Evolutionary conservation across 2,113 vertebrate species (phyloP).

Genomic region (Cyrtonyx montezumae): DNA sequence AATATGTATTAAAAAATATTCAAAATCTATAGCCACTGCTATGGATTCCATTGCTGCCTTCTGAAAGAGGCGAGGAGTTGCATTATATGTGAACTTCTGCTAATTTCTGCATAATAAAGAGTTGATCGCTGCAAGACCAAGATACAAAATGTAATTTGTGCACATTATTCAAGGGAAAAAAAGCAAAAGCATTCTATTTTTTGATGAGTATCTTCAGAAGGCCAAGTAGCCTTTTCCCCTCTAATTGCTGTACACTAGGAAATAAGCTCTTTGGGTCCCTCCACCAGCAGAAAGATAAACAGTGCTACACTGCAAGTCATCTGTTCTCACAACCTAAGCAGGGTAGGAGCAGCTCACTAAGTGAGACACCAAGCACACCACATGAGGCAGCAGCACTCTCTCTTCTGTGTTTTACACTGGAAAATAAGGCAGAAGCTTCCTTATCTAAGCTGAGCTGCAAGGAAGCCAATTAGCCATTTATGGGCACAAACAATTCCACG

Average conservation of each 20-base stretch:
- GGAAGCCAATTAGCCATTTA: background rate
- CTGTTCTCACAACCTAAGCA: background rate
- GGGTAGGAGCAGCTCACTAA: background rate
- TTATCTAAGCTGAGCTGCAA: background rate
- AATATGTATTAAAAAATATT: background rate
- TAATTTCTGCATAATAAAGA: no score
- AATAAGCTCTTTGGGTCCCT: background rate
- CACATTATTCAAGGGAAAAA: background rate
- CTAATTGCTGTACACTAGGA: background rate
- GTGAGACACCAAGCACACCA: background rate
- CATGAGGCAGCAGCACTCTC: background rate
- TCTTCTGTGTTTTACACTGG: background rate
- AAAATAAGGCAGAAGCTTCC: background rate
- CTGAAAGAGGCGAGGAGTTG: background rate
- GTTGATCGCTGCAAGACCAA: slow-evolving; percentile 15
- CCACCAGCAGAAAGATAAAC: background rate
- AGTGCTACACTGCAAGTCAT: background rate
- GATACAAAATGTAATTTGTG: background rate
- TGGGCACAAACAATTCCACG: background rate
- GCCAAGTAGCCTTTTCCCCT: background rate
- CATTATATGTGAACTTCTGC: no score
- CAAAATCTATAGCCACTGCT: background rate
- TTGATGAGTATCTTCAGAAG: slow-evolving; percentile 17
- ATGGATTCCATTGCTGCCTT: background rate
- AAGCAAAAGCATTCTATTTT: background rate